Percentiles rank a stretch among this genome's conserved stretches.
Conservation (phyloP, 2,888 invertebrate genomes). For the Lasius platythorax region DNA sequence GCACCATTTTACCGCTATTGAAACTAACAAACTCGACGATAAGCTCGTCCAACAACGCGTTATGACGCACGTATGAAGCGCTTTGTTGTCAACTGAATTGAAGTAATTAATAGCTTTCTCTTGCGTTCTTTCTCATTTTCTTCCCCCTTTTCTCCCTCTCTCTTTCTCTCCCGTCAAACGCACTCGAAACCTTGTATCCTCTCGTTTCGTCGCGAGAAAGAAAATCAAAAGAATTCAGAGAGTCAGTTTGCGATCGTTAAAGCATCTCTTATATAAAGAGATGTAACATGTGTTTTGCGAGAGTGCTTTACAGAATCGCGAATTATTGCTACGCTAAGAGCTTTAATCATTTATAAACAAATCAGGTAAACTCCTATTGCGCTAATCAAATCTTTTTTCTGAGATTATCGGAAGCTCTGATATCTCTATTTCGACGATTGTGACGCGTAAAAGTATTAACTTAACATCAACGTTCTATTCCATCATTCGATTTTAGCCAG, state of each 20-base stretch:
- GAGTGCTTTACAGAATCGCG: conserved; percentile 2
- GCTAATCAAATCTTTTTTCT: not conserved
- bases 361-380: not conserved
- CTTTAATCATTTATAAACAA: not conserved
- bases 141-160: not conserved
- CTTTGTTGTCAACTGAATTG: conserved; percentile 34
- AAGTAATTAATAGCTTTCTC: conserved; percentile 47
- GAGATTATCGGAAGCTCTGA: not conserved
- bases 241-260: not conserved
- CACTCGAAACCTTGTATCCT: conserved; percentile 24
- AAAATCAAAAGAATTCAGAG: not conserved
- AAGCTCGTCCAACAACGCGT: conserved; percentile 46
- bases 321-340: conserved; percentile 1
- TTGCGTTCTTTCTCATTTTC: conserved; percentile 1
- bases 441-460: not conserved
- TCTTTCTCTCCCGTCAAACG: conserved; percentile 7
- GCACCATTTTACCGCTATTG: conserved; percentile 48
- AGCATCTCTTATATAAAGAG: not conserved
- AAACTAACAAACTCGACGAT: conserved; percentile 44
- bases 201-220: not conserved
- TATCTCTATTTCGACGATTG: not conserved
- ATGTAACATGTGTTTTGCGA: not conserved
- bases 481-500: not conserved
- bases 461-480: not conserved
- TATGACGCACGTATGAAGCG: conserved; percentile 37